phyloP scores from a whole-genome alignment of 2,797 vertebrate genomes.

The Stomatorhinus walkeri region DNA sequence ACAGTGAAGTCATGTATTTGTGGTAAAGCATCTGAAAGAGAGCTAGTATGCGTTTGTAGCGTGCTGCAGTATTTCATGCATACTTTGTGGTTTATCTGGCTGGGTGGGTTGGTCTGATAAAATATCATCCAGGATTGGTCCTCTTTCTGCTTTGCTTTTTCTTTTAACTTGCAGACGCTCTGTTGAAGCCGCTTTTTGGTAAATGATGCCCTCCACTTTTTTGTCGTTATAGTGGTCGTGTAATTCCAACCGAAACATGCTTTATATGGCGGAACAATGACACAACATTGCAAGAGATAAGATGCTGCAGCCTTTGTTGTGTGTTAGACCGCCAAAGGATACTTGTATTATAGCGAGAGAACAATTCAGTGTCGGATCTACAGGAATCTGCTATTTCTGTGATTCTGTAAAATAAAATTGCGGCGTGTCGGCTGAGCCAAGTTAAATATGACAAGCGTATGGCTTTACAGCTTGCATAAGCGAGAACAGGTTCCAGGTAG shows the following conservation, averaged over 20 bases:
- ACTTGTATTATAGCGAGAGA: not conserved
- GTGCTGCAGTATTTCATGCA: not conserved
- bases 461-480: not conserved
- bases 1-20: not conserved
- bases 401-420: conserved; percentile 7
- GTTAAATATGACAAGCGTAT: not conserved
- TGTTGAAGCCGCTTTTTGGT: not conserved
- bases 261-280: not conserved
- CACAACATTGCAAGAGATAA: not conserved
- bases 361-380: not conserved
- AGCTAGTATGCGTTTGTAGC: not conserved
- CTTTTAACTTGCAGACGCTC: not conserved
- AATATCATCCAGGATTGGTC: not conserved
- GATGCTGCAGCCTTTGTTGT: not conserved
- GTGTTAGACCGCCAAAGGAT: not conserved
- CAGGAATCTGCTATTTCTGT: not conserved
- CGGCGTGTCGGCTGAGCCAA: not conserved
- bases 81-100: not conserved
- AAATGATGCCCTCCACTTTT: not conserved
- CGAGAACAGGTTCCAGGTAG: conserved; percentile 38
- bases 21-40: not conserved
- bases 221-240: too few relatives aligned
- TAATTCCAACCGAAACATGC: not conserved
- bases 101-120: not conserved
- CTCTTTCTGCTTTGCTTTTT: not conserved